Conservation (phyloP, 2,888 invertebrate species). For the Sminthurides aquaticus region DNA sequence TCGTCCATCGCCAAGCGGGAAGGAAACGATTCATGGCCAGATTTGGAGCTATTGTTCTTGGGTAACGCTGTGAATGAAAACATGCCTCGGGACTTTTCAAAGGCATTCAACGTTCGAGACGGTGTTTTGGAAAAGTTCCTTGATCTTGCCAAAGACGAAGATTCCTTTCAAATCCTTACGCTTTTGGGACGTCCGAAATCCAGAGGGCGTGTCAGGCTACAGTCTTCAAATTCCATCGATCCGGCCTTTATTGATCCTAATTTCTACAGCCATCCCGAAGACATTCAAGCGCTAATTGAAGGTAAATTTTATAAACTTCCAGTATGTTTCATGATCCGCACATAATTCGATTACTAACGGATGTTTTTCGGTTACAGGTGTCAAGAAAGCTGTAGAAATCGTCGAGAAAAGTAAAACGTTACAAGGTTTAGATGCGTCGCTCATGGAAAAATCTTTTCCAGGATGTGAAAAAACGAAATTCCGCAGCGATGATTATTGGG, state of each 20-base stretch:
- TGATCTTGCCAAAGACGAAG: slow-evolving; percentile 28
- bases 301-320: slow-evolving; percentile 18
- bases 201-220: slow-evolving; percentile 32
- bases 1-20: slow-evolving; percentile 21
- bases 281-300: slow-evolving; percentile 34
- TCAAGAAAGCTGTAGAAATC: slow-evolving; percentile 25
- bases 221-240: slow-evolving; percentile 26
- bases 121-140: slow-evolving; percentile 32
- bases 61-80: slow-evolving; percentile 32
- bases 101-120: slow-evolving; percentile 34
- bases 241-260: slow-evolving; percentile 36
- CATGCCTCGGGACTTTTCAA: slow-evolving; percentile 32
- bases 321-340: no score
- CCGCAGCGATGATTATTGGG: slow-evolving; percentile 32
- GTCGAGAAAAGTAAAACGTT: slow-evolving; percentile 35
- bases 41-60: slow-evolving; percentile 36
- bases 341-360: background rate
- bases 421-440: slow-evolving; percentile 19
- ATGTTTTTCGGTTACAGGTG: slow-evolving; percentile 18
- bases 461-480: slow-evolving; percentile 25
- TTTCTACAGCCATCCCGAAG: slow-evolving; percentile 30
- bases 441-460: slow-evolving; percentile 17
- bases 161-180: slow-evolving; percentile 37
- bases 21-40: slow-evolving; percentile 31
- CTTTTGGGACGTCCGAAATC: slow-evolving; percentile 35